Evolutionary conservation across 2,113 vertebrate genomes (phyloP), one percentile per base, ranked within the genome.

Genomic region (Perca flavescens): DNA sequence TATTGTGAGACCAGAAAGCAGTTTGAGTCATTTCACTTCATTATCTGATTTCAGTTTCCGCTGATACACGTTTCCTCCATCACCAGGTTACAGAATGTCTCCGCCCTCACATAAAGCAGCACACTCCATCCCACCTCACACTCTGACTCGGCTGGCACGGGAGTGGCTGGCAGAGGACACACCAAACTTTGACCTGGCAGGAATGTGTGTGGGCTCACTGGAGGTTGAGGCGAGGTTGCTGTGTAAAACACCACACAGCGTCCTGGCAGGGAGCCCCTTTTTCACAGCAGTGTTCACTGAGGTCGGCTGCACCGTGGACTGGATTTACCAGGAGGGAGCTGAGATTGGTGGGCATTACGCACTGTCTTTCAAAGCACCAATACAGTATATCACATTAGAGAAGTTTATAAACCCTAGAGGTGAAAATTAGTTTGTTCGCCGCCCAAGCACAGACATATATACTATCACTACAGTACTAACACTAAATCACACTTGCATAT

Each of bases 161-260:
- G 87, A 93, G 43, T 97, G 97, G 97, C 90, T 97, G 69, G 91
- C 34, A 13, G 97, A 97, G 79, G 97, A 97, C 88, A 95, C 95
- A 0, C 96, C 96, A 0, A 91, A 93, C 85, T 94, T 96, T 82
- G 96, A 97, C 88, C 92, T 88, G 0, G 91, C 94, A 0, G 96
- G 96, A 17, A 74, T 92, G 77, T 95, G 94, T n/a, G 94, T 96
- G 2, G 95, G 95, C 1, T 89, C 90, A 0, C 80, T 66, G 13
- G 91, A 88, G 3, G 88, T 94, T 0, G 87, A 91, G 49, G 95
- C 95, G 0, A 68, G 78, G 14, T 43, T 96, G 70, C 67, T 96
- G 57, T 96, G 95, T 88, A 97, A 97, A 86, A 95, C 94, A 0
- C 91, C 95, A 0, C 88, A 92, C 77, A 94, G 92, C 11, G 16